A percentile compares a stretch with the other conserved stretches of the same genome.
Conservation (phyloP, 2,888 invertebrate species). For the Plebejus argus region DNA sequence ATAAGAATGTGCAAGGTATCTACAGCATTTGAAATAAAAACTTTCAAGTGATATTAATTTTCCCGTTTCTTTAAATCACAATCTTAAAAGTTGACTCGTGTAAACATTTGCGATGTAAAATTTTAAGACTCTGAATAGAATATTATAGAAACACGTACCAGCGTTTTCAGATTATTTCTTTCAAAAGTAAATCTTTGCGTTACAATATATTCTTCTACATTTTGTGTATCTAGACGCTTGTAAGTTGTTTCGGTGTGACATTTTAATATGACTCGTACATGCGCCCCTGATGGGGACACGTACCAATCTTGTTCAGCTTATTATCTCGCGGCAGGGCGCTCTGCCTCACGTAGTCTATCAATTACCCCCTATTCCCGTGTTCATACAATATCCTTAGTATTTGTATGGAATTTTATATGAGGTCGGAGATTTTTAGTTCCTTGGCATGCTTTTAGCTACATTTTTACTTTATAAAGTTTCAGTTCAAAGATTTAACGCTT, state of each 20-base stretch:
- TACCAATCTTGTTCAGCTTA: slow-evolving; percentile 35
- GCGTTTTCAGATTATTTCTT: background rate
- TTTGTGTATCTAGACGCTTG: background rate
- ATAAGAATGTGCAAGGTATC: too few relatives aligned
- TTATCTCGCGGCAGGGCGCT: slow-evolving; percentile 9
- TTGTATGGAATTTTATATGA: slow-evolving; percentile 6
- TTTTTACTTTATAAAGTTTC: background rate
- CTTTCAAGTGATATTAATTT: background rate
- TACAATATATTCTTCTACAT: background rate
- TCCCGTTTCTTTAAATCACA: background rate
- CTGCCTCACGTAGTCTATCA: slow-evolving; percentile 34
- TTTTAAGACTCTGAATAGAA: too few relatives aligned
- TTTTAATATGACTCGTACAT: slow-evolving; percentile 34
- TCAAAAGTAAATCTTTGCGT: background rate
- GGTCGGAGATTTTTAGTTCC: background rate
- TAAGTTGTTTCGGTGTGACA: slow-evolving; percentile 33
- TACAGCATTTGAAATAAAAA: too few relatives aligned
- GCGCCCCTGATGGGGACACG: slow-evolving; percentile 32
- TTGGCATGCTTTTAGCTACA: background rate
- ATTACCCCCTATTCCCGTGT: slow-evolving; percentile 15
- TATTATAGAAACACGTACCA: background rate
- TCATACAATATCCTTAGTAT: slow-evolving; percentile 2
- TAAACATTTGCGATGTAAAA: background rate
- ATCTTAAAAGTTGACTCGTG: background rate
- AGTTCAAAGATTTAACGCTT: too few relatives aligned